Base-by-base conservation (phyloP, 2,113 vertebrate genomes). In the Varanus komodoensis region DNA sequence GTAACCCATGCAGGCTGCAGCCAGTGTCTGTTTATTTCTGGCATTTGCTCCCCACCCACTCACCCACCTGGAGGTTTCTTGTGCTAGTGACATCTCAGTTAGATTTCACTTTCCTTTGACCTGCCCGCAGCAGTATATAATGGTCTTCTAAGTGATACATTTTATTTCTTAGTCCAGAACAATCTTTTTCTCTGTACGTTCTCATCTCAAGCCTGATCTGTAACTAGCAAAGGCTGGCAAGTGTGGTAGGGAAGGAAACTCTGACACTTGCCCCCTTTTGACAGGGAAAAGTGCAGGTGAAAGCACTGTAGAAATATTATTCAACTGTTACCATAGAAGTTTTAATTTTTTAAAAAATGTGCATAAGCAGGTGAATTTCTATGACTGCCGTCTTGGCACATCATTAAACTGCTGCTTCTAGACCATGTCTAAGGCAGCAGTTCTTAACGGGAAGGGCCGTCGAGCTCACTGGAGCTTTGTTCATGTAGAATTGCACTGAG, bases 1-100 rank as follows among this genome's bases (percentile, higher is more conserved):
- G 97, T 98, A 87, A 61, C 0, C 0, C 29, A 54, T 11, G 17
- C 17, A 87, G 4, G 19, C 67, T 44, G 48, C 19, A 84, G 27
- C 44, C 8, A 84, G 54, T 54, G 11, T 12, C 8, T 74, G 5
- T 74, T 74, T 79, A 79, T 78, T 87, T 75, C 25, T 87, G 57
- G 57, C 52, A 34, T 54, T n/a, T 75, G 14, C 4, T 57, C 32
- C 48, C 38, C 38, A 44, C 38, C 32, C 32, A 54, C 34, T 29
- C 23, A 64, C 5, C 48, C 7, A 73, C 27, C 27, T 29, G 15
- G 83, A 74, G n/a, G 3, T 6, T 61, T 64, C 25, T 82, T 82
- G 32, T 9, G 34, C 21, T 38, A 21, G 34, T 6, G 34, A 77
- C 38, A 38, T 21, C 17, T 77, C 17, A 77, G 74, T 38, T 38